phyloP scores from a whole-genome alignment of 2,888 invertebrate genomes.

The Masnerella sp. region DNA sequence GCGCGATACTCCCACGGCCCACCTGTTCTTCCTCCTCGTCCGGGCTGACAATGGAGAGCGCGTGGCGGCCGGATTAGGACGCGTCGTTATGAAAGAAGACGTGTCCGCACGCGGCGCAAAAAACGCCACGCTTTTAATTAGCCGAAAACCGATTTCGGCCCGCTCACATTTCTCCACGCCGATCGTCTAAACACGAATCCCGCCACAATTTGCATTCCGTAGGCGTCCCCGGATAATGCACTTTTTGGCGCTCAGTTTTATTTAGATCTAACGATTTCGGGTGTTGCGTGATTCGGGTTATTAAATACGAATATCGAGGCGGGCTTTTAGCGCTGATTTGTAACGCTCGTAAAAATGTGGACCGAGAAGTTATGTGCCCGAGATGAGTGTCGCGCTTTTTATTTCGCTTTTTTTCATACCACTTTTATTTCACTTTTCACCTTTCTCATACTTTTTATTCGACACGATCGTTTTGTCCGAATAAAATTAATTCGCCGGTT shows the following conservation, averaged over 20 bases:
- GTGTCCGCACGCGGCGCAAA: conserved; percentile 31
- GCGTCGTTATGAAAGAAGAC: conserved; percentile 41
- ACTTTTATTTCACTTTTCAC: no score
- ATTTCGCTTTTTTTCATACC: no score
- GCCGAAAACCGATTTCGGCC: no score
- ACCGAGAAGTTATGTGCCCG: no score
- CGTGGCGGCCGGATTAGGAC: conserved; percentile 52
- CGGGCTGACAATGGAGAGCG: conserved; percentile 62
- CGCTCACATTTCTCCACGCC: no score
- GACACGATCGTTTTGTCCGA: no score
- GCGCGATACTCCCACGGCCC: conserved; percentile 69
- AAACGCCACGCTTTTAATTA: conserved; percentile 32
- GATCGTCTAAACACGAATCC: conserved; percentile 25
- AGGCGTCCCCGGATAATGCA: conserved; percentile 20
- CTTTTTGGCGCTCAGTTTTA: conserved; percentile 11
- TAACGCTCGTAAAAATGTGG: no score
- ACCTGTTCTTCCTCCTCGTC: conserved; percentile 68
- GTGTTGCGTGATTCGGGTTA: conserved; percentile 11
- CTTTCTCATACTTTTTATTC: no score
- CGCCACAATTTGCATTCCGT: conserved; percentile 17
- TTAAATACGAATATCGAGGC: neutral
- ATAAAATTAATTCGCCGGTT: no score
- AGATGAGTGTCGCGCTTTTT: no score
- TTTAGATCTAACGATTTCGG: conserved; percentile 8
- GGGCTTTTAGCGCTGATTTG: no score